Conservation (phyloP, 2,113 vertebrate species). For the Ranitomeya imitator region DNA sequence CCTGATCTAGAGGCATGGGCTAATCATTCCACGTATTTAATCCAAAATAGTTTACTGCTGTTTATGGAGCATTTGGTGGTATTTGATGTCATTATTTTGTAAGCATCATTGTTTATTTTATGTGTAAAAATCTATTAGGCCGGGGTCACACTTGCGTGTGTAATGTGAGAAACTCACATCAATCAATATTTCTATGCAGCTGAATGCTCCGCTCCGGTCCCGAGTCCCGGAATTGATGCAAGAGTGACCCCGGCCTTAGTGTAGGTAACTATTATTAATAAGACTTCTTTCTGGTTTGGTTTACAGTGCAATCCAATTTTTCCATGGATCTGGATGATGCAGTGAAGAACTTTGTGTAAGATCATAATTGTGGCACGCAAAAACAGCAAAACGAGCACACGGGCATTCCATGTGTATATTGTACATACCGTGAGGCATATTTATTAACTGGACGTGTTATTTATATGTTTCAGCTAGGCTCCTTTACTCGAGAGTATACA, state of each 20-base stretch:
- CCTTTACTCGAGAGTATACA: conserved; percentile 19
- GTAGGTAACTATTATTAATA: not conserved
- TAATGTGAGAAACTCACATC: too few species aligned
- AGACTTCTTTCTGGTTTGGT: not conserved
- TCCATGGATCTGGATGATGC: conserved; percentile 68
- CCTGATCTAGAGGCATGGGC: too few species aligned
- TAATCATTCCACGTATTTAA: too few species aligned
- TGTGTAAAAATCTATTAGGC: too few species aligned
- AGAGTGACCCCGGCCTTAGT: not conserved
- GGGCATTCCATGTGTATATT: conserved; percentile 82
- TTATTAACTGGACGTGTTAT: conserved; percentile 84
- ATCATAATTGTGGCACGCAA: conserved; percentile 25
- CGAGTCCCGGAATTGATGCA: too few species aligned
- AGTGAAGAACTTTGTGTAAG: conserved; percentile 79
- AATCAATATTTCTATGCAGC: too few species aligned
- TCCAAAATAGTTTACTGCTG: too few species aligned
- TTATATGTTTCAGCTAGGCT: conserved; percentile 80
- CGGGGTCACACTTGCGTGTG: too few species aligned
- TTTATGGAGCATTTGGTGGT: too few species aligned
- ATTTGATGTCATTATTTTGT: too few species aligned
- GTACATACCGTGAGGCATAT: conserved; percentile 89
- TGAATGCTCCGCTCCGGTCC: too few species aligned
- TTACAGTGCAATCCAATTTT: conserved; percentile 73
- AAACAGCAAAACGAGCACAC: conserved; percentile 52
- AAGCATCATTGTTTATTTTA: too few species aligned